Percentiles rank a stretch among this genome's conserved stretches.
These are phyloP conservation scores for Phaedon cochleariae DNA, from an alignment of 2,888 invertebrate genomes.

Conservation along the genomic window DNA sequence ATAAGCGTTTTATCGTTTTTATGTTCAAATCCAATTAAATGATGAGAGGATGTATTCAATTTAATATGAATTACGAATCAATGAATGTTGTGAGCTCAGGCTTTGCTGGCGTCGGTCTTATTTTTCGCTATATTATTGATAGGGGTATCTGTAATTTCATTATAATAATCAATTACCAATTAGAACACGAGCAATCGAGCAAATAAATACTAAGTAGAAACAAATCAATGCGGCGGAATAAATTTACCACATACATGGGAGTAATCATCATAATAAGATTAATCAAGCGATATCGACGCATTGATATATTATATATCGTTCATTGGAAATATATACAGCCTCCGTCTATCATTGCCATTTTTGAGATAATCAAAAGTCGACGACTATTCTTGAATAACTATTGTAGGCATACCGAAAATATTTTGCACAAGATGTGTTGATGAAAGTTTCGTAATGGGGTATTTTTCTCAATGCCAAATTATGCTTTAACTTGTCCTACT, in stretches of 20 bases:
- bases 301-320: constrained; percentile 7
- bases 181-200: not conserved
- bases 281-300: not conserved
- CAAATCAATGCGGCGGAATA: not conserved
- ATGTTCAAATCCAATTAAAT: not conserved
- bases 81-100: not conserved
- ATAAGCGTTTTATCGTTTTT: not conserved
- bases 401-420: too few species aligned
- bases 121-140: not conserved
- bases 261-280: not conserved
- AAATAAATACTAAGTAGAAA: not conserved
- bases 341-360: too few species aligned
- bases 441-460: too few species aligned
- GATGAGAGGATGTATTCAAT: not conserved
- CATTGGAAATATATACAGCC: too few species aligned
- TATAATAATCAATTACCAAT: not conserved
- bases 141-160: not conserved
- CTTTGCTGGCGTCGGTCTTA: not conserved
- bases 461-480: too few species aligned
- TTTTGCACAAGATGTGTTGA: too few species aligned
- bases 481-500: too few species aligned
- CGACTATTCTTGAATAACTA: too few species aligned
- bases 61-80: not conserved
- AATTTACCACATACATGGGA: not conserved
- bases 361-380: too few species aligned